Percentiles rank a stretch among this genome's conserved stretches.
phyloP scores from a whole-genome alignment of 2,888 invertebrate species.

The Acanthosepion lycidas region DNA sequence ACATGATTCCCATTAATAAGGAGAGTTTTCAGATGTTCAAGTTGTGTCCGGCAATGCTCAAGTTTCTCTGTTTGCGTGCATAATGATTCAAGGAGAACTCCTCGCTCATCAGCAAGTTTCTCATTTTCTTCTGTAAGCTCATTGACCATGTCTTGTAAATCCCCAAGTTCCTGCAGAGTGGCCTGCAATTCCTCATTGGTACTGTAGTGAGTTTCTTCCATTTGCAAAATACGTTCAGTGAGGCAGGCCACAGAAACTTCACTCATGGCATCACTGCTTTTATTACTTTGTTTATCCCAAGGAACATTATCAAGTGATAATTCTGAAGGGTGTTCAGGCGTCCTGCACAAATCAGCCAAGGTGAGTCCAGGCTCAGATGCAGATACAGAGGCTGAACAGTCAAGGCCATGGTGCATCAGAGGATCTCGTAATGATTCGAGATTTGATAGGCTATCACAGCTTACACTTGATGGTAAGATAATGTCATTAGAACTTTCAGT shows the following conservation, averaged over 20 bases:
- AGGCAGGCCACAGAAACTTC: conserved; percentile 89
- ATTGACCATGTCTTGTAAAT: conserved; percentile 88
- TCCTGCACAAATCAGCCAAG: conserved; percentile 65
- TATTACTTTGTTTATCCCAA: conserved; percentile 93
- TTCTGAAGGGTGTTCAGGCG: conserved; percentile 66
- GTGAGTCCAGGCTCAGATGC: conserved; percentile 66
- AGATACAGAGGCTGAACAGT: conserved; percentile 38
- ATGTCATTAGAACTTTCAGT: conserved; percentile 51
- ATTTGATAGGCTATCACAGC: conserved; percentile 68
- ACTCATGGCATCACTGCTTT: conserved; percentile 81
- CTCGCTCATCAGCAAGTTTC: conserved; percentile 89
- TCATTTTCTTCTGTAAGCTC: conserved; percentile 92
- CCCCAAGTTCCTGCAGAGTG: conserved; percentile 92
- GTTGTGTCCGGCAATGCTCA: conserved; percentile 88
- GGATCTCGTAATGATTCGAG: conserved; percentile 55
- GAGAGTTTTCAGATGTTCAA: conserved; percentile 88
- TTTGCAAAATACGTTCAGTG: conserved; percentile 93
- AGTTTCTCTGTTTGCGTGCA: conserved; percentile 93
- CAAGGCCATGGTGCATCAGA: neutral
- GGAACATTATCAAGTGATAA: conserved; percentile 65
- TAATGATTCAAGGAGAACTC: conserved; percentile 89
- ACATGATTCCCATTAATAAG: conserved; percentile 73
- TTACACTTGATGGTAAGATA: conserved; percentile 60
- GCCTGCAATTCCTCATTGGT: conserved; percentile 81
- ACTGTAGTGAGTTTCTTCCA: conserved; percentile 89